These are phyloP conservation scores for Tangara arthus DNA, from an alignment of 2,797 vertebrate genomes.

Conservation along the genomic window DNA sequence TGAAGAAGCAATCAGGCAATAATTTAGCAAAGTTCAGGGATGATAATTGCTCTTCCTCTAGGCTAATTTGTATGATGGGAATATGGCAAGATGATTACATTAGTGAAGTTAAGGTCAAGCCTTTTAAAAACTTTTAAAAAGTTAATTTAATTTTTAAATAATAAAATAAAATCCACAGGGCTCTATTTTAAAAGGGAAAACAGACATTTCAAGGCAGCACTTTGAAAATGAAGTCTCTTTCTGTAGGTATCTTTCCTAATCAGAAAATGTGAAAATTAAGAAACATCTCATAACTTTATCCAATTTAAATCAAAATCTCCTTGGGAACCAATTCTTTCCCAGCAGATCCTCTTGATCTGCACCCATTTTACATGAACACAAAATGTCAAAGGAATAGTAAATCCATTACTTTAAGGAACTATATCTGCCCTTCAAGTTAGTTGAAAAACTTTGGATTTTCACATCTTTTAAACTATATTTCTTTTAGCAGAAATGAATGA, in stretches of 20 bases:
- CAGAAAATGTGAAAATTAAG: not conserved
- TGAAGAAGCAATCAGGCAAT: constrained; percentile 29
- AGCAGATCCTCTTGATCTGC: not conserved
- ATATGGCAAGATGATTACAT: constrained; percentile 19
- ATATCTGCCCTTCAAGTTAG: not conserved
- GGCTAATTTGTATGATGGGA: constrained; percentile 15
- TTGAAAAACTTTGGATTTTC: not conserved
- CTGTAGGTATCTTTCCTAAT: not conserved
- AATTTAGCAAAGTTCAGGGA: not conserved
- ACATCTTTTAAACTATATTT: not conserved
- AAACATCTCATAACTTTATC: not conserved
- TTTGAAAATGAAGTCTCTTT: not conserved
- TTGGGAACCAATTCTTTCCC: not conserved
- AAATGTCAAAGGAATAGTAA: not conserved
- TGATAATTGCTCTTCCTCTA: constrained; percentile 37
- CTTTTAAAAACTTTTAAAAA: not conserved
- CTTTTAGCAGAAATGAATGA: not conserved
- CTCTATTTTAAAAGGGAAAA: not conserved
- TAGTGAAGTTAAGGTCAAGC: constrained; percentile 31
- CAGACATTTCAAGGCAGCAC: not conserved
- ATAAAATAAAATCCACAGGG: not conserved
- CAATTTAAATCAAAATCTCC: not conserved
- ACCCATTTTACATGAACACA: not conserved
- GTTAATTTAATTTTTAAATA: constrained; percentile 26
- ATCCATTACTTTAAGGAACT: not conserved